phyloP scores from a whole-genome alignment of 2,888 invertebrate genomes.

The Rotaria macrura region DNA sequence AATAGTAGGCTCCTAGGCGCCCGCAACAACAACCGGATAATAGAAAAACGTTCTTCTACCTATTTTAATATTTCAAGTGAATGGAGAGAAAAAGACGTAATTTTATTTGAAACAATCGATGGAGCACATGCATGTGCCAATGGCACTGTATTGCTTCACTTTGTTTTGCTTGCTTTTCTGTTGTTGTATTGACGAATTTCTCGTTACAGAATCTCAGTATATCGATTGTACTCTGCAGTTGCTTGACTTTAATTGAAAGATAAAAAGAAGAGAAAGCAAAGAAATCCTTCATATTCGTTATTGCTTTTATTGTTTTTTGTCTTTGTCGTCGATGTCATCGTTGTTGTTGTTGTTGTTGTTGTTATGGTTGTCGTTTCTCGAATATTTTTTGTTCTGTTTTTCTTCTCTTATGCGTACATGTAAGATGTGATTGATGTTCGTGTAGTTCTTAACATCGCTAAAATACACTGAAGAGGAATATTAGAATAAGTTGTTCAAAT shows the following conservation, averaged over 20 bases:
- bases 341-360: background rate
- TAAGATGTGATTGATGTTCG: background rate
- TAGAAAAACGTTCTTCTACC: background rate
- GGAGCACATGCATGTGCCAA: too few relatives aligned
- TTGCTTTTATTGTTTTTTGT: too few relatives aligned
- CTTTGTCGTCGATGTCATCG: too few relatives aligned
- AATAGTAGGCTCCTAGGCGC: background rate
- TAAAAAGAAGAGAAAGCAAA: too few relatives aligned
- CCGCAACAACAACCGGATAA: background rate
- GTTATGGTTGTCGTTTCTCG: background rate
- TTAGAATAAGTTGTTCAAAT: background rate
- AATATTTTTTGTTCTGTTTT: background rate
- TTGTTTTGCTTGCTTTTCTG: too few relatives aligned
- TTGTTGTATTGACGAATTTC: too few relatives aligned
- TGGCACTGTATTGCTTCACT: too few relatives aligned
- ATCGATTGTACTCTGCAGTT: too few relatives aligned
- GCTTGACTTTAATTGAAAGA: too few relatives aligned
- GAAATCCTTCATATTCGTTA: too few relatives aligned
- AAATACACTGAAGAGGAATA: background rate
- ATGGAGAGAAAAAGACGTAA: background rate
- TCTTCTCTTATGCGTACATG: background rate
- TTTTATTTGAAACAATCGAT: too few relatives aligned
- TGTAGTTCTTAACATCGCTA: background rate
- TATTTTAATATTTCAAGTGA: background rate
- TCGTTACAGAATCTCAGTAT: too few relatives aligned